Evolutionary conservation across 2,797 vertebrate genomes (phyloP).

Genomic region (Peromyscus eremicus): DNA sequence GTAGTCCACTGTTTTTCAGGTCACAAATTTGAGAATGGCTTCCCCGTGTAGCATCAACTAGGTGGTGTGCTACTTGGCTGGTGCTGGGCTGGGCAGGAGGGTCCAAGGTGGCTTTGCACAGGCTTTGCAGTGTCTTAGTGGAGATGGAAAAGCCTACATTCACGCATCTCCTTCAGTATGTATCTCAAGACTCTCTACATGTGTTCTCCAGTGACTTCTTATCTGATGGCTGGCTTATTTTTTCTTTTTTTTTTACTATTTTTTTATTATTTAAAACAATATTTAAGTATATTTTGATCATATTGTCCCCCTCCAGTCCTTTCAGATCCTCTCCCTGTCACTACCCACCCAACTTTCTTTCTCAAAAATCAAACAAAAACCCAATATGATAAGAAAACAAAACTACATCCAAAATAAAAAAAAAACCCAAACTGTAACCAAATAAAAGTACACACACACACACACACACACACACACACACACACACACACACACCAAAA

Average conservation of each 20-base stretch:
- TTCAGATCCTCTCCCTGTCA: neutral
- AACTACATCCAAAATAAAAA: neutral
- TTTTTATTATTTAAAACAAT: neutral
- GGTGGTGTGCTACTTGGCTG: neutral
- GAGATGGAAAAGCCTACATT: neutral
- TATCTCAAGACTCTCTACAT: neutral
- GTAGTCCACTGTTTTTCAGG: neutral
- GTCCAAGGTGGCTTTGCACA: neutral
- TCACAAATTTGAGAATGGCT: neutral
- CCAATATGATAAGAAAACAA: neutral
- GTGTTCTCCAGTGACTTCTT: neutral
- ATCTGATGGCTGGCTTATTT: neutral
- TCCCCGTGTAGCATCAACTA: neutral
- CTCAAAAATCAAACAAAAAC: neutral
- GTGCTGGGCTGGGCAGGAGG: neutral
- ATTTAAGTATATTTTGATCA: neutral
- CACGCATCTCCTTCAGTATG: neutral
- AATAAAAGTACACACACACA: neutral
- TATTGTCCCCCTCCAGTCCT: neutral
- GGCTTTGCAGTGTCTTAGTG: neutral
- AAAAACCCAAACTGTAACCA: neutral
- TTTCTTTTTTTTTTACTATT: neutral
- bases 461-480: neutral
- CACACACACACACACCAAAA: neutral
- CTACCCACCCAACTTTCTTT: neutral